Percentiles rank a stretch among this genome's conserved stretches.
Conservation (phyloP, 2,797 vertebrate genomes). For the Dipus sagitta region DNA sequence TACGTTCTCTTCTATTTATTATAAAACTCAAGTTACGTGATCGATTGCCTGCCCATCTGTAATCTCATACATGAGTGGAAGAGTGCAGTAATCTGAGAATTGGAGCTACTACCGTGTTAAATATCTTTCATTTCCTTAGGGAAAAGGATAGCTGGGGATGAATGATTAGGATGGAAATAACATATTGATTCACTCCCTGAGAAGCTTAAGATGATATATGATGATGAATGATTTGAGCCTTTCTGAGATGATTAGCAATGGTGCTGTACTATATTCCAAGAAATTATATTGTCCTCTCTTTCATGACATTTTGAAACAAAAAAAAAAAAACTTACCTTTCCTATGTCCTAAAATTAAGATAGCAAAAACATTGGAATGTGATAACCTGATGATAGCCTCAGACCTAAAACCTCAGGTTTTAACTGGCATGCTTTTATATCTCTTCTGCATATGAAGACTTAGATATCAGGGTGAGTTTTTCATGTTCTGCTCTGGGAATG, state of each 20-base stretch:
- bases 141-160: conserved; percentile 53
- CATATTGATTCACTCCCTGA: conserved; percentile 50
- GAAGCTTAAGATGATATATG: conserved; percentile 48
- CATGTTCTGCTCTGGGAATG: neutral
- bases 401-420: conserved; percentile 34
- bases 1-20: neutral
- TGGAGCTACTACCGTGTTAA: neutral
- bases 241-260: conserved; percentile 25
- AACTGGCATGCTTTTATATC: conserved; percentile 59
- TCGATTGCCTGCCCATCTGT: neutral
- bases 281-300: conserved; percentile 35
- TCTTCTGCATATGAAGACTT: conserved; percentile 7
- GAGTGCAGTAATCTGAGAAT: conserved; percentile 17
- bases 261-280: neutral
- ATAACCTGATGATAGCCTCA: neutral
- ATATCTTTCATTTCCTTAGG: conserved; percentile 65
- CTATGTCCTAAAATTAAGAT: conserved; percentile 25
- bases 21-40: neutral
- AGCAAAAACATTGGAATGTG: neutral
- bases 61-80: conserved; percentile 39
- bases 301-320: neutral
- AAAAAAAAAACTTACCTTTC: neutral
- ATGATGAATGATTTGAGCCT: conserved; percentile 54
- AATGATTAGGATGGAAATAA: conserved; percentile 43
- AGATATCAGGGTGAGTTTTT: neutral